Evolutionary conservation across 2,888 invertebrate genomes (phyloP).

Genomic region (Lithodes maja): DNA sequence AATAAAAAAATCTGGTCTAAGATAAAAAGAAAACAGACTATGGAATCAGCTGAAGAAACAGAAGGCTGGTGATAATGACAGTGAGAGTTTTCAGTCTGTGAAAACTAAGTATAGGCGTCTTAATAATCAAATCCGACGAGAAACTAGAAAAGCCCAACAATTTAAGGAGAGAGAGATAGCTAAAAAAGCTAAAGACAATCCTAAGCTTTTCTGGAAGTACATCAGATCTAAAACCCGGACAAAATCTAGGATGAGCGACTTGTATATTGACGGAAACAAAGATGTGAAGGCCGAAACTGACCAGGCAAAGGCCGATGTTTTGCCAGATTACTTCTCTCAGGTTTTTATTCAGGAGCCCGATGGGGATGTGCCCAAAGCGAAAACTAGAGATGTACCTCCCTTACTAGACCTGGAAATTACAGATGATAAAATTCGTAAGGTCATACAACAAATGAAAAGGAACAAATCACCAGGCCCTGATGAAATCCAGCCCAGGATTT

Average conservation of each 20-base stretch:
- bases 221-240: background rate
- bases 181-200: background rate
- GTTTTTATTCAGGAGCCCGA: background rate
- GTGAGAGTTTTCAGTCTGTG: background rate
- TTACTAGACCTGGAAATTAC: background rate
- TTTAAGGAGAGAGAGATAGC: background rate
- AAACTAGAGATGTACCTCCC: background rate
- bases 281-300: background rate
- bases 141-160: background rate
- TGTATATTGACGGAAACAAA: background rate
- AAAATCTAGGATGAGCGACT: background rate
- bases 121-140: background rate
- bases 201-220: conserved; percentile 16
- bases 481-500: background rate
- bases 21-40: conserved; percentile 2
- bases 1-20: conserved; percentile 25
- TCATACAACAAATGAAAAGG: background rate
- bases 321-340: background rate
- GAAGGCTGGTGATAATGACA: no score
- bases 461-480: conserved; percentile 40
- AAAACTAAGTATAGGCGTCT: background rate
- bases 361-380: background rate
- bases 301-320: background rate
- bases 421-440: background rate
- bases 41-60: conserved; percentile 5